Percentiles rank a stretch among this genome's conserved stretches.
Evolutionary conservation across 2,797 vertebrate genomes (phyloP).

Genomic region (Neosilurus hyrtlii): DNA sequence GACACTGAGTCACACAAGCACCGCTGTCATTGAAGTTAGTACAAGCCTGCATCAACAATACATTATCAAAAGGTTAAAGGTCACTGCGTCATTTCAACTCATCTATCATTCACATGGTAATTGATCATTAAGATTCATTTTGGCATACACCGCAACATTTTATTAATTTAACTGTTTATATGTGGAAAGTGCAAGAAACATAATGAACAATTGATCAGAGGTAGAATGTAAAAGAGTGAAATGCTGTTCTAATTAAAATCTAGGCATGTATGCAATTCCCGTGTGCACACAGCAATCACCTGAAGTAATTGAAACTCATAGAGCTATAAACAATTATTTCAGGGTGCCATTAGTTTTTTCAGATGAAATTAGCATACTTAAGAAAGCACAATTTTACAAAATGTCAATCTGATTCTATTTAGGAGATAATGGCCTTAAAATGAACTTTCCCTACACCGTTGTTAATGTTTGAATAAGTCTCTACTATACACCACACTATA

Average conservation of each 20-base stretch:
- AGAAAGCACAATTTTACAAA: too few relatives aligned
- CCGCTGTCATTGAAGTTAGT: slow-evolving; percentile 98
- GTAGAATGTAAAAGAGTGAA: neutral
- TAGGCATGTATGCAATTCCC: slow-evolving; percentile 1
- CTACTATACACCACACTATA: too few relatives aligned
- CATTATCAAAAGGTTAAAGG: neutral
- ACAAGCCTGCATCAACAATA: slow-evolving; percentile 75
- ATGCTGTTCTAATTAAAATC: slow-evolving; percentile 19
- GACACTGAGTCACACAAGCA: slow-evolving; percentile 94
- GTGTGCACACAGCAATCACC: neutral
- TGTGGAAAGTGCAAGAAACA: neutral
- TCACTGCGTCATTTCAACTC: neutral
- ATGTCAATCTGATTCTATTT: too few relatives aligned
- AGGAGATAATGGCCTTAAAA: too few relatives aligned
- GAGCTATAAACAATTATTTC: neutral
- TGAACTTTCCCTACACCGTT: too few relatives aligned
- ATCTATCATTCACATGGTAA: neutral
- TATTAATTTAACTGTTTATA: neutral
- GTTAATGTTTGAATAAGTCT: too few relatives aligned
- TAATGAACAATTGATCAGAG: neutral
- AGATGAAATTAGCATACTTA: too few relatives aligned
- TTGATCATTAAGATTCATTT: neutral
- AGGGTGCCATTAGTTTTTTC: neutral
- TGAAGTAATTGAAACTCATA: neutral
- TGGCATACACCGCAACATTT: neutral